Conservation (phyloP, 2,113 vertebrate genomes). For the Oncorhynchus masou region DNA sequence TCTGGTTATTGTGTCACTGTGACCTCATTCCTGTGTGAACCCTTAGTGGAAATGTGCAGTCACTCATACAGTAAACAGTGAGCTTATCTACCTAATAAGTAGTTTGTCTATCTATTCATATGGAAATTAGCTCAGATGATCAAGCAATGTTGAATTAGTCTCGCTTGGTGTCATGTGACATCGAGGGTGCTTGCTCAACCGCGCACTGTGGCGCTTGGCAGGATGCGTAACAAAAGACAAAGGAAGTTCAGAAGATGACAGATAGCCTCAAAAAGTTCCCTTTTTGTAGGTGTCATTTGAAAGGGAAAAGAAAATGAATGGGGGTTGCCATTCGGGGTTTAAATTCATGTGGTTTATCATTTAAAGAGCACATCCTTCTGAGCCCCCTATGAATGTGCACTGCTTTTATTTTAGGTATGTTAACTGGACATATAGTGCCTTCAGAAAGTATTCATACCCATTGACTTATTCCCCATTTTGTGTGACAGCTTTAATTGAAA, state of each 20-base stretch:
- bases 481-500: too few relatives aligned
- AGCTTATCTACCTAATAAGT: background rate
- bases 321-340: background rate
- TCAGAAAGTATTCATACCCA: too few relatives aligned
- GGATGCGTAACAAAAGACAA: conserved; percentile 41
- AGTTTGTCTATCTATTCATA: background rate
- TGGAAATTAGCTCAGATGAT: background rate
- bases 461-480: too few relatives aligned
- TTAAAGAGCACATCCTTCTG: background rate
- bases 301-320: background rate
- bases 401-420: background rate
- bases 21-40: background rate
- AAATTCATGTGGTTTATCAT: background rate
- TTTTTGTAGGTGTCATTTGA: conserved; percentile 25
- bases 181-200: conserved; percentile 22
- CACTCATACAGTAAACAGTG: background rate
- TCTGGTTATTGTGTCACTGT: background rate
- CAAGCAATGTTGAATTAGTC: too few relatives aligned
- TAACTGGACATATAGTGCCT: background rate
- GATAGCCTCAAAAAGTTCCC: conserved; percentile 25
- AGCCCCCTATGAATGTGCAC: too few relatives aligned
- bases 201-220: conserved; percentile 34
- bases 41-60: background rate
- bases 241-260: conserved; percentile 14
- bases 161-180: conserved; percentile 22